These are phyloP conservation scores for Epinotia demarniana DNA, from an alignment of 2,888 invertebrate species.

Conservation along the genomic window DNA sequence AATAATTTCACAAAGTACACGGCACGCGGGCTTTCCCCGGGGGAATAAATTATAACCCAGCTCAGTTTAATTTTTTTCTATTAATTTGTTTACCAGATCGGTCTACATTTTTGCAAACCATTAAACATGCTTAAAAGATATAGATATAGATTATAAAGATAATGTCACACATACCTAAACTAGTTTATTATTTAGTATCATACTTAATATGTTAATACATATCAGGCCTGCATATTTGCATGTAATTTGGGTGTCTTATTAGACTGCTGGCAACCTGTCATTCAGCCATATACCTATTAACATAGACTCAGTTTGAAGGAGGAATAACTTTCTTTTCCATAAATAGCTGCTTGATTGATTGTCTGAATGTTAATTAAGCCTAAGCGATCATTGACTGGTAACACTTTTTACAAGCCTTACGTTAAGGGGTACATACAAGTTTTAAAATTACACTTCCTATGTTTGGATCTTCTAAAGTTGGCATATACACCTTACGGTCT, in stretches of 20 bases:
- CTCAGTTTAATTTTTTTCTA: constrained; percentile 8
- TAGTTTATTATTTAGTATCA: constrained; percentile 14
- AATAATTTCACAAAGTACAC: constrained; percentile 63
- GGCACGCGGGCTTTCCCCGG: constrained; percentile 52
- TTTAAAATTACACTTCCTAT: no score
- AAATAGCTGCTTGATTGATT: not conserved
- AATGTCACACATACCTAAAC: constrained; percentile 14
- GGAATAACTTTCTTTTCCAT: constrained; percentile 16
- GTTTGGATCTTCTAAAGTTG: no score
- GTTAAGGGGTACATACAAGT: no score
- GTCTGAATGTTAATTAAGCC: not conserved
- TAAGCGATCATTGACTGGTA: not conserved
- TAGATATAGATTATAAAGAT: no score
- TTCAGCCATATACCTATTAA: not conserved
- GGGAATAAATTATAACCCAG: constrained; percentile 41
- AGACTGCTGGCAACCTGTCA: constrained; percentile 7
- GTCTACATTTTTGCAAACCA: not conserved
- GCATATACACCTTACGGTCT: no score
- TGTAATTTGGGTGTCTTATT: constrained; percentile 29
- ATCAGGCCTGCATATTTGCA: constrained; percentile 17
- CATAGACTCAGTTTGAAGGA: constrained; percentile 5
- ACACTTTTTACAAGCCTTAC: not conserved
- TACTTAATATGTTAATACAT: constrained; percentile 9
- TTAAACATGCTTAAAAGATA: not conserved
- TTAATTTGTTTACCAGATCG: constrained; percentile 6